Evolutionary conservation across 2,113 vertebrate species (phyloP).

Genomic region (Okapia johnstoni): DNA sequence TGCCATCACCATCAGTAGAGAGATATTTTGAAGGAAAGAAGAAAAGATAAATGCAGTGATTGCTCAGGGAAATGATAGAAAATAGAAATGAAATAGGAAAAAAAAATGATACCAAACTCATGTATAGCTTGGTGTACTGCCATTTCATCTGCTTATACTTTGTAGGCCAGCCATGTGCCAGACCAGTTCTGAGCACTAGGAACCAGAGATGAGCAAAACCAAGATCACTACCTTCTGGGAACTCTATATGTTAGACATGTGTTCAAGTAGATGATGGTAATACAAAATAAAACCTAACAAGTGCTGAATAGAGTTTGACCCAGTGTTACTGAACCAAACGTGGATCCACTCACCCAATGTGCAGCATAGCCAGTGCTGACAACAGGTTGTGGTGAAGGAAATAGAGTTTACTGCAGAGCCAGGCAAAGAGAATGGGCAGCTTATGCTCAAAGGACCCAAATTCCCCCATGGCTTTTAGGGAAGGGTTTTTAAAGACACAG

Average conservation of each 20-base stretch:
- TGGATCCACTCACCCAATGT: neutral
- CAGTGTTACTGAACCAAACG: neutral
- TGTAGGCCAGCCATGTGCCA: neutral
- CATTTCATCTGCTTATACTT: too few relatives aligned
- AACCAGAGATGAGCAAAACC: neutral
- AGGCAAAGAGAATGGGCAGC: neutral
- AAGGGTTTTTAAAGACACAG: neutral
- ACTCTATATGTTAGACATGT: neutral
- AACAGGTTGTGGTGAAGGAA: neutral
- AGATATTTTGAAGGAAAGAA: neutral
- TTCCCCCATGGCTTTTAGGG: neutral
- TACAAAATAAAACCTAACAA: neutral
- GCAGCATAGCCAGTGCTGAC: neutral
- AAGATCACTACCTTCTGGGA: neutral
- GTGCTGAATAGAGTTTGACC: neutral
- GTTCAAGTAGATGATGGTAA: neutral
- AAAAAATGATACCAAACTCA: neutral
- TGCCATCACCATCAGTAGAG: neutral
- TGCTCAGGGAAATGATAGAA: neutral
- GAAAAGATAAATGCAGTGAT: neutral
- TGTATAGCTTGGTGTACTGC: neutral
- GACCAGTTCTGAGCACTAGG: accelerated
- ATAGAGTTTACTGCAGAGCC: neutral
- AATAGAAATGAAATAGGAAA: neutral
- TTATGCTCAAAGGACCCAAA: neutral